These are phyloP conservation scores for Danio kyathit DNA, from an alignment of 2,797 vertebrate genomes.

Conservation along the genomic window DNA sequence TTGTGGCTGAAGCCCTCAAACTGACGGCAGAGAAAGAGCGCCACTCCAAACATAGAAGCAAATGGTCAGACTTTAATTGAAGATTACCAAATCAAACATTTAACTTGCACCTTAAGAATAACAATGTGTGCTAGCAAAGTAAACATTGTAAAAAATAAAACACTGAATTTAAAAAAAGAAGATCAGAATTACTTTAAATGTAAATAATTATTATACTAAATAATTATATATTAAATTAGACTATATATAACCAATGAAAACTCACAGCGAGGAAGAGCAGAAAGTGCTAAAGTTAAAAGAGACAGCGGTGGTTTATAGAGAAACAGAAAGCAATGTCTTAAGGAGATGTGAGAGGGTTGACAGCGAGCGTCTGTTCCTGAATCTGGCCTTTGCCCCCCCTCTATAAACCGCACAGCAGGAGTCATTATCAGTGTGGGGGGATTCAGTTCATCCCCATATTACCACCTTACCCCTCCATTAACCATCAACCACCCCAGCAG, in stretches of 20 bases:
- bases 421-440: conserved; percentile 58
- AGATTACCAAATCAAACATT: no score
- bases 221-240: no score
- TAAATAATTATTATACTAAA: no score
- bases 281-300: conserved; percentile 9
- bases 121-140: no score
- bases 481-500: conserved; percentile 57
- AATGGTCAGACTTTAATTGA: no score
- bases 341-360: conserved; percentile 59
- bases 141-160: no score
- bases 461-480: conserved; percentile 71
- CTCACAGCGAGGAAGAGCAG: neutral
- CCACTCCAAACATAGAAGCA: no score
- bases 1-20: no score
- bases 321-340: conserved; percentile 31
- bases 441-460: conserved; percentile 59
- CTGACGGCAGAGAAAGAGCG: no score
- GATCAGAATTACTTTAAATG: no score
- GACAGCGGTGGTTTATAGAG: neutral
- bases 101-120: no score
- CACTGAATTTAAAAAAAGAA: no score
- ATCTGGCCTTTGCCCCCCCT: conserved; percentile 64
- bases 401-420: conserved; percentile 67
- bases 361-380: conserved; percentile 69
- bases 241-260: neutral